Evolutionary conservation across 2,113 vertebrate genomes (phyloP).

Genomic region (Mesitornis unicolor): DNA sequence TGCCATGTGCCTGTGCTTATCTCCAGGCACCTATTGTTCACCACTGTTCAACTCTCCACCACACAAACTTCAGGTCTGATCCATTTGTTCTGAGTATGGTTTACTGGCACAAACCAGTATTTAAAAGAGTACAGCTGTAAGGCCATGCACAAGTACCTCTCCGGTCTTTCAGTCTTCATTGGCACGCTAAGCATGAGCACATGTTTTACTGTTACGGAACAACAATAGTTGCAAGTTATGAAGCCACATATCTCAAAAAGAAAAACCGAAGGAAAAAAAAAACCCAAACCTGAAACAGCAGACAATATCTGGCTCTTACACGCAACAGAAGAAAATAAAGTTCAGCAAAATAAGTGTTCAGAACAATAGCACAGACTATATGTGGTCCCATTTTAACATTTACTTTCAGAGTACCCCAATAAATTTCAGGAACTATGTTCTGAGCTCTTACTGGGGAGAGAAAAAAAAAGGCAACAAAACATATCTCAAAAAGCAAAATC

Average conservation of each 20-base stretch:
- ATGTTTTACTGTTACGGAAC: background rate
- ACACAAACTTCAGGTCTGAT: background rate
- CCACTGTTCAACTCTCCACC: background rate
- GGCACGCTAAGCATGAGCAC: rapidly evolving
- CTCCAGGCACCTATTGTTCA: background rate
- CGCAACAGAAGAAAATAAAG: background rate
- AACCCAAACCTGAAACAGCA: background rate
- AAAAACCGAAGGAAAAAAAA: too few relatives aligned
- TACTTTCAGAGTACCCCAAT: background rate
- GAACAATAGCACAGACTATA: background rate
- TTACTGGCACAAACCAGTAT: background rate
- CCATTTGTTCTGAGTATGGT: background rate
- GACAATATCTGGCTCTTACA: background rate
- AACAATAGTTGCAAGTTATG: background rate
- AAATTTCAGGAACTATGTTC: background rate
- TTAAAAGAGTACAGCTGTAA: background rate
- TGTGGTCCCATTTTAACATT: background rate
- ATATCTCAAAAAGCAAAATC: background rate
- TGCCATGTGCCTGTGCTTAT: background rate
- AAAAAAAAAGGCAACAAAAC: background rate
- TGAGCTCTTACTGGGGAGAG: background rate
- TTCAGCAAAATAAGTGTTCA: background rate
- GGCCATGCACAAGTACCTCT: background rate
- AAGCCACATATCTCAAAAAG: background rate
- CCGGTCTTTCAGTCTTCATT: background rate